These are phyloP conservation scores for Ormyrus labotus DNA, from an alignment of 2,888 invertebrate genomes.

Conservation along the genomic window DNA sequence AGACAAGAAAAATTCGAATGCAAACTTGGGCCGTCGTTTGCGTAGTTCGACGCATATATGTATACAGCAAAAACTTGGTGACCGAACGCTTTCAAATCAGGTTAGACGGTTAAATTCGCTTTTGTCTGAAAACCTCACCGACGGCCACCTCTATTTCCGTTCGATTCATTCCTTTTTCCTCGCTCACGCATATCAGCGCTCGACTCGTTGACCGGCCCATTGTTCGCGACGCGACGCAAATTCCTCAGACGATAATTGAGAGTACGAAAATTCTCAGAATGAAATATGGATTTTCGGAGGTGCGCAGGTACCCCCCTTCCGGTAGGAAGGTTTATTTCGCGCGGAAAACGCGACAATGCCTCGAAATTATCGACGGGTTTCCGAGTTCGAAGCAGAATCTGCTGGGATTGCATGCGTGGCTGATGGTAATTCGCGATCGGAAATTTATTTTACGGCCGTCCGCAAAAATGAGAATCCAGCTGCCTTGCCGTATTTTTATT, in stretches of 20 bases:
- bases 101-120: conserved; percentile 54
- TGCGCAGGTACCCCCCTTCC: too few species aligned
- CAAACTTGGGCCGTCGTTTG: conserved; percentile 29
- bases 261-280: not conserved
- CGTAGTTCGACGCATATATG: conserved; percentile 4
- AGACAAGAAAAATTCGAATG: conserved; percentile 8
- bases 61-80: not conserved
- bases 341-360: too few species aligned
- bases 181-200: not conserved
- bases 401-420: not conserved
- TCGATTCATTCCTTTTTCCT: too few species aligned
- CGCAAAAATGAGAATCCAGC: not conserved
- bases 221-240: conserved; percentile 9
- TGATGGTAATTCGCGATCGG: conserved; percentile 2
- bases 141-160: not conserved
- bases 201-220: conserved; percentile 31
- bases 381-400: not conserved
- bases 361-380: not conserved
- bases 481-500: not conserved
- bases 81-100: conserved; percentile 4
- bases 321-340: too few species aligned
- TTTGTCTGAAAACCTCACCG: conserved; percentile 26
- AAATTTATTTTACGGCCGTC: not conserved
- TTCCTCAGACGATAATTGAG: conserved; percentile 1
- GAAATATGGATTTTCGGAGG: conserved; percentile 6